Evolutionary conservation across 2,113 vertebrate genomes (phyloP).

Genomic region (Melanotaenia duboulayi): DNA sequence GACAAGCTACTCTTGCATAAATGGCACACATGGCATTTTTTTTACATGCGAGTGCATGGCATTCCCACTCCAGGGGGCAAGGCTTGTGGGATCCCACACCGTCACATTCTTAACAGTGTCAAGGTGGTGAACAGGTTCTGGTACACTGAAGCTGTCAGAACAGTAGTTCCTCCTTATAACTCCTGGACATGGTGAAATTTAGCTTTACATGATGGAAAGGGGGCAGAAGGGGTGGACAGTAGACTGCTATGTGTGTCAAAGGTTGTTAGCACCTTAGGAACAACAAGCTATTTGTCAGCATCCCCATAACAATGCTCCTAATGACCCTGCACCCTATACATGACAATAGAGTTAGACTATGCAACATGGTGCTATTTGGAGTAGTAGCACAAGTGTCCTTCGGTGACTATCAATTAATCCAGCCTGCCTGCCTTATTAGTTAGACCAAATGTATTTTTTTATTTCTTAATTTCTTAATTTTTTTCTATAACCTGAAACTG

Average conservation of each 20-base stretch:
- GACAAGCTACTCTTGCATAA: slow-evolving; percentile 54
- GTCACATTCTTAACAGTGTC: slow-evolving; percentile 22
- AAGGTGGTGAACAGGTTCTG: slow-evolving; percentile 49
- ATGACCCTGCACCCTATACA: slow-evolving; percentile 69
- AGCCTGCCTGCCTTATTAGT: slow-evolving; percentile 14
- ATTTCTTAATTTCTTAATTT: not conserved
- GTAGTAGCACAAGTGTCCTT: slow-evolving; percentile 52
- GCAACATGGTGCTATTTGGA: slow-evolving; percentile 64
- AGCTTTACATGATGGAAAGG: slow-evolving; percentile 54
- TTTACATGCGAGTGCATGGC: slow-evolving; percentile 57
- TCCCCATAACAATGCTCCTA: slow-evolving; percentile 74
- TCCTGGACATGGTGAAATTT: slow-evolving; percentile 62
- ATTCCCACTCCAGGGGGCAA: slow-evolving; percentile 45
- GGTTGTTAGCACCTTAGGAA: slow-evolving; percentile 82
- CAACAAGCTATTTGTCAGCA: slow-evolving; percentile 83
- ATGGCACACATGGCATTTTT: slow-evolving; percentile 29
- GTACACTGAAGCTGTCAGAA: slow-evolving; percentile 41
- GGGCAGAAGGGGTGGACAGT: slow-evolving; percentile 57
- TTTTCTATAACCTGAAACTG: slow-evolving; percentile 8
- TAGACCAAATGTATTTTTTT: slow-evolving; percentile 16
- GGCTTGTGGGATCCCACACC: slow-evolving; percentile 14
- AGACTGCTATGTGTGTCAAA: slow-evolving; percentile 80
- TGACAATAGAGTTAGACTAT: slow-evolving; percentile 54
- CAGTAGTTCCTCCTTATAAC: slow-evolving; percentile 45
- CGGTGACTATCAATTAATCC: slow-evolving; percentile 73